Evolutionary conservation across 2,113 vertebrate genomes (phyloP).

Genomic region (Lophius piscatorius): DNA sequence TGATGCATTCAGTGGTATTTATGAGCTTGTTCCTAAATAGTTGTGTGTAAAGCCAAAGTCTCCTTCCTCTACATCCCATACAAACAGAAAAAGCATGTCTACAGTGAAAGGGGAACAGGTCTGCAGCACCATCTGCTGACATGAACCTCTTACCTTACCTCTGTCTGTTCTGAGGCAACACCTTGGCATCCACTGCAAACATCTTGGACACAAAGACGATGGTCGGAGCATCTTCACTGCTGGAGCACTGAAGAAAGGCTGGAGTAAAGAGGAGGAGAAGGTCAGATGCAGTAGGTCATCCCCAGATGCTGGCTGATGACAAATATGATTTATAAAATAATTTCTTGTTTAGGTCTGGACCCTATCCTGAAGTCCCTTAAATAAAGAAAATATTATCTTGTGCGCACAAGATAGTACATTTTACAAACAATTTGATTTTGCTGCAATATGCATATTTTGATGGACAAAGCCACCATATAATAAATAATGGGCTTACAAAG

Average conservation of each 20-base stretch:
- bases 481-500: no score
- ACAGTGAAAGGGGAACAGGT: slow-evolving; percentile 1
- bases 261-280: slow-evolving; percentile 6
- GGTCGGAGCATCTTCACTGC: slow-evolving; percentile 83
- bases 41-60: neutral
- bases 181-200: slow-evolving; percentile 90
- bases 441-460: no score
- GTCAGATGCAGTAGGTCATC: no score
- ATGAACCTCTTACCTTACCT: slow-evolving; percentile 82
- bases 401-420: no score
- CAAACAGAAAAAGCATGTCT: neutral
- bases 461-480: no score
- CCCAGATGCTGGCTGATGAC: no score
- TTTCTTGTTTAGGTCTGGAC: no score
- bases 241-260: slow-evolving; percentile 93
- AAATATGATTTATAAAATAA: no score
- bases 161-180: slow-evolving; percentile 89
- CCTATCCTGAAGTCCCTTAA: no score
- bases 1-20: neutral
- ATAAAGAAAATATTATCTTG: no score
- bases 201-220: slow-evolving; percentile 98
- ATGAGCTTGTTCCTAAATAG: neutral
- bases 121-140: slow-evolving; percentile 53
- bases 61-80: neutral
- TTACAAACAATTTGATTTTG: no score